A percentile compares a stretch with the other conserved stretches of the same genome.
These are phyloP conservation scores for Elaphurus davidianus DNA, from an alignment of 2,113 vertebrate species.

Conservation along the genomic window DNA sequence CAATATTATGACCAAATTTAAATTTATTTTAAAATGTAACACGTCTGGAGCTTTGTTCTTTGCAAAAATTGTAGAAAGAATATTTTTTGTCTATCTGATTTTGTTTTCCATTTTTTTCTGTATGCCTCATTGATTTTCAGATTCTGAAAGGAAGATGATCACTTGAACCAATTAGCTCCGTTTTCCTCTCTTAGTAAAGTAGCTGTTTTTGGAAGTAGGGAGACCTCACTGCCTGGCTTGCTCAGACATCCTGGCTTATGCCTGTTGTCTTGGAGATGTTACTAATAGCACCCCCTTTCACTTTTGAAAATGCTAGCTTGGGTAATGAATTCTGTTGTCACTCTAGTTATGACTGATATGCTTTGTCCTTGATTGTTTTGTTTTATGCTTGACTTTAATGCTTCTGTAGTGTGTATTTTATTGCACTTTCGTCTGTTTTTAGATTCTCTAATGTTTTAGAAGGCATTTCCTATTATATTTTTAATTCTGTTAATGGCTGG, in stretches of 20 bases:
- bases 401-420: not conserved
- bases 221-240: not conserved
- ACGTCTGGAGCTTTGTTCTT: not conserved
- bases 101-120: not conserved
- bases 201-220: not conserved
- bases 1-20: not conserved
- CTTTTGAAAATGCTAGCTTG: not conserved
- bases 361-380: not conserved
- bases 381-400: not conserved
- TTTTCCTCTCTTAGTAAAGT: not conserved
- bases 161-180: not conserved
- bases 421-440: not conserved
- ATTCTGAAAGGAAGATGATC: not conserved
- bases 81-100: not conserved
- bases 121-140: not conserved
- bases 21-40: not conserved
- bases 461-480: not conserved
- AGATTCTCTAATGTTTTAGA: not conserved
- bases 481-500: not conserved
- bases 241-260: not conserved
- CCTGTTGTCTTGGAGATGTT: not conserved
- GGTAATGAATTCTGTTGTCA: not conserved
- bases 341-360: not conserved
- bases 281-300: not conserved
- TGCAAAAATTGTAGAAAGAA: not conserved